Evolutionary conservation across 2,797 vertebrate genomes (phyloP), one percentile per base, ranked within the genome.

Genomic region (Danio albolineatus): DNA sequence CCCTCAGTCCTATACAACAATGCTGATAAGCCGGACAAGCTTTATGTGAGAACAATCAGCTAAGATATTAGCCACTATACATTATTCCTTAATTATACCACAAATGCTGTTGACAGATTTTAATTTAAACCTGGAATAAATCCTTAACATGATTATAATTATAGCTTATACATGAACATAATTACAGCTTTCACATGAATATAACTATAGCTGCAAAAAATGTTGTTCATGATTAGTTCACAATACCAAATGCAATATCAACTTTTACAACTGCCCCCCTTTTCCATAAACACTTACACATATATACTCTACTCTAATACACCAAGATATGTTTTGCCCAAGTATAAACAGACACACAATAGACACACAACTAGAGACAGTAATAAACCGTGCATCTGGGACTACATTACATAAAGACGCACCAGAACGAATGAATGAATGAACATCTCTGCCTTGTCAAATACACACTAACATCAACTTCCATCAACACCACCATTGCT

Each of bases 401-500:
- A 19, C 6, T 46, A 38, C 28, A 38, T 57, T 76, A 38, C 39
- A 67, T 66, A 48, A 76, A 66, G 61, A 65, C 4, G 0, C 38
- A 14, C 10, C 8, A 38, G 17, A 65, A 28, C 59, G 44, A 78
- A 28, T 59, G 44, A 78, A 66, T 66, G 10, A 76, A 78, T 70
- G 65, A 70, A 77, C 14, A 10, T 62, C 72, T n/a, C 39, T 28
- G 38, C 38, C 41, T 17, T 41, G 61, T 10, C 17, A 71, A 13
- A 73, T 10, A 54, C 19, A 60, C 28, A 39, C 57, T 39, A 38
- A 60, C 28, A 28, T 28, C 59, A 70, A 81, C 36, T 9, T 9
- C 49, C 7, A 17, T 66, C 70, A 49, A 46, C 5, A 49, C 36
- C 13, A 12, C 51, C n/a, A 1, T 43, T 49, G 28, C 16, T 2